phyloP scores from a whole-genome alignment of 1,140 invertebrate species.

The Drosophila pectinifera region DNA sequence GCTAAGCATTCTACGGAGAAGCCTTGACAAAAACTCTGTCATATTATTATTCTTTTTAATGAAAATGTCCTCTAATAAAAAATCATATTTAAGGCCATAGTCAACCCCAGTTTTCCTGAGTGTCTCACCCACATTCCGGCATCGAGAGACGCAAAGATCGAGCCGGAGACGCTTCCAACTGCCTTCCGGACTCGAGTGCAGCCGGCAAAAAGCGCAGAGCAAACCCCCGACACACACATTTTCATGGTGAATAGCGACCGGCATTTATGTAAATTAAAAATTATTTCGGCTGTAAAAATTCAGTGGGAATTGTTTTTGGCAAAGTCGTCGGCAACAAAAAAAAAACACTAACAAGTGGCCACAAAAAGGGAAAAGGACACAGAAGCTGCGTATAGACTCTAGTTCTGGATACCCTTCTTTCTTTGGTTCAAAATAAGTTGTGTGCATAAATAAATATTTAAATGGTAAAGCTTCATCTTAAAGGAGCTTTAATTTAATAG shows the following conservation, averaged over 20 bases:
- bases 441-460: too few relatives aligned
- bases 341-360: slow-evolving; percentile 18
- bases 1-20: too few relatives aligned
- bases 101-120: too few relatives aligned
- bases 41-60: too few relatives aligned
- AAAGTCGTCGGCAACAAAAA: slow-evolving; percentile 34
- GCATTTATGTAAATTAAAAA: slow-evolving; percentile 82
- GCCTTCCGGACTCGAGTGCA: slow-evolving; percentile 43
- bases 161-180: slow-evolving; percentile 38
- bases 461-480: too few relatives aligned
- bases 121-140: slow-evolving; percentile 21
- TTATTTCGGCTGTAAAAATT: slow-evolving; percentile 78
- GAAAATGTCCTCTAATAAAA: too few relatives aligned
- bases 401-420: background rate
- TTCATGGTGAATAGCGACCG: slow-evolving; percentile 44
- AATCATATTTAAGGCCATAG: too few relatives aligned
- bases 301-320: slow-evolving; percentile 80
- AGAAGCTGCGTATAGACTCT: background rate
- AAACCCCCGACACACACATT: slow-evolving; percentile 31
- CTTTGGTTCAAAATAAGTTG: background rate
- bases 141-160: background rate
- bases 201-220: slow-evolving; percentile 16
- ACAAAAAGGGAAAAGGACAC: slow-evolving; percentile 11
- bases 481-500: too few relatives aligned
- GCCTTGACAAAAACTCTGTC: too few relatives aligned